phyloP scores from a whole-genome alignment of 2,797 vertebrate species.

The Cygnus olor region DNA sequence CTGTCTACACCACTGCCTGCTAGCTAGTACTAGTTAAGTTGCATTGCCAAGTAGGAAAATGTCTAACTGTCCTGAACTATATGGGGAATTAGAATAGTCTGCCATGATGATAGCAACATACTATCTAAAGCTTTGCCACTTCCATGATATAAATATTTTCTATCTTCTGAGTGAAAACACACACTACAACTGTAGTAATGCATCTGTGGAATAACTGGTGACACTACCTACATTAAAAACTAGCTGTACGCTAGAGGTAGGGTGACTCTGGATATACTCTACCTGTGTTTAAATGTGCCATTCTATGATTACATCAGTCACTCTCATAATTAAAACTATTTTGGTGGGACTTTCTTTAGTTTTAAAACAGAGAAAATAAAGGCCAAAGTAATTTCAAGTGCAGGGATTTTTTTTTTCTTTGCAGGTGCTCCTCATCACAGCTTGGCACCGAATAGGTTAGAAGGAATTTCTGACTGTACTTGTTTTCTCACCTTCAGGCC shows the following conservation, averaged over 20 bases:
- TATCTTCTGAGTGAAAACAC: background rate
- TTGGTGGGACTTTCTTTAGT: background rate
- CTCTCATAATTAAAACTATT: background rate
- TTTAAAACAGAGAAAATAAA: conserved; percentile 4
- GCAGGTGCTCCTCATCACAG: background rate
- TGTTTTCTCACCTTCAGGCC: background rate
- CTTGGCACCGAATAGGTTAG: background rate
- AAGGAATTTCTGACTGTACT: background rate
- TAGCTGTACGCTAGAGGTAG: background rate
- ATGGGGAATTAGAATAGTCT: background rate
- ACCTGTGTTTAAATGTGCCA: background rate
- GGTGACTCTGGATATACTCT: background rate
- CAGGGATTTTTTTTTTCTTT: background rate
- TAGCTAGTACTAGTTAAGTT: background rate
- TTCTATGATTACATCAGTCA: background rate
- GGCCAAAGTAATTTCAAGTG: background rate
- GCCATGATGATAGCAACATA: background rate
- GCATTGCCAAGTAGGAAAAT: background rate
- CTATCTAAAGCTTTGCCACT: background rate
- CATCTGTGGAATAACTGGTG: background rate
- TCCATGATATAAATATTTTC: background rate
- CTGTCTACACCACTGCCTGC: background rate
- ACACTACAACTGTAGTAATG: background rate
- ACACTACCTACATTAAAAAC: background rate
- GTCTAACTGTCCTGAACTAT: background rate